Conservation (phyloP, 1,140 invertebrate species). For the Listronotus oregonensis region DNA sequence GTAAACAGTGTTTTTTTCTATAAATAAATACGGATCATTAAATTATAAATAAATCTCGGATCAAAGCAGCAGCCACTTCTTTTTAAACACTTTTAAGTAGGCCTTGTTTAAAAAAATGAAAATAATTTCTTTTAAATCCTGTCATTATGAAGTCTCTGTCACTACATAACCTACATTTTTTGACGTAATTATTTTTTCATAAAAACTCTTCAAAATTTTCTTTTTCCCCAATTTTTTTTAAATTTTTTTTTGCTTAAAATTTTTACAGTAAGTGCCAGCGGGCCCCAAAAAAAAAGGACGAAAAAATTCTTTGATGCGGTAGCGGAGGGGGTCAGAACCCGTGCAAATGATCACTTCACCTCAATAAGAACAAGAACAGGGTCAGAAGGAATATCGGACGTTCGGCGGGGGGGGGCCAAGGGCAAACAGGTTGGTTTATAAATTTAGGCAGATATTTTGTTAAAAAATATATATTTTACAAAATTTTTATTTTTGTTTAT, state of each 20-base stretch:
- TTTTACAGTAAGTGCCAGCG: constrained; percentile 59
- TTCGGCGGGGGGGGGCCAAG: constrained; percentile 56
- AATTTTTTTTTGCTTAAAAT: constrained; percentile 4
- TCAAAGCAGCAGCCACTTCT: too few species aligned
- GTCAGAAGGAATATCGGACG: constrained; percentile 56
- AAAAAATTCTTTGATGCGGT: constrained; percentile 93
- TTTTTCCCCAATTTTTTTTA: neutral
- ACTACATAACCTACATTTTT: constrained; percentile 10
- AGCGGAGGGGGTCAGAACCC: constrained; percentile 64
- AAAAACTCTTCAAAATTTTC: constrained; percentile 7
- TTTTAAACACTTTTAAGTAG: too few species aligned
- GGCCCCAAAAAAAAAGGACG: constrained; percentile 81
- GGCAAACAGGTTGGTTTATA: constrained; percentile 50
- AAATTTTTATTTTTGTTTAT: neutral
- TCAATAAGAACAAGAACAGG: constrained; percentile 62
- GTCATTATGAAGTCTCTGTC: neutral
- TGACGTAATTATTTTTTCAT: neutral
- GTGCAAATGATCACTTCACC: constrained; percentile 66
- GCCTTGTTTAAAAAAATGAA: too few species aligned
- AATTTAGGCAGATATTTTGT: neutral
- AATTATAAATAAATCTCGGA: too few species aligned
- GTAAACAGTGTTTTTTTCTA: too few species aligned
- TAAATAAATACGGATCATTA: too few species aligned
- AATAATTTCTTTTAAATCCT: too few species aligned
- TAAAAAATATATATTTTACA: neutral